Conservation (phyloP, 2,797 vertebrate genomes). For the Sphaeramia orbicularis region DNA sequence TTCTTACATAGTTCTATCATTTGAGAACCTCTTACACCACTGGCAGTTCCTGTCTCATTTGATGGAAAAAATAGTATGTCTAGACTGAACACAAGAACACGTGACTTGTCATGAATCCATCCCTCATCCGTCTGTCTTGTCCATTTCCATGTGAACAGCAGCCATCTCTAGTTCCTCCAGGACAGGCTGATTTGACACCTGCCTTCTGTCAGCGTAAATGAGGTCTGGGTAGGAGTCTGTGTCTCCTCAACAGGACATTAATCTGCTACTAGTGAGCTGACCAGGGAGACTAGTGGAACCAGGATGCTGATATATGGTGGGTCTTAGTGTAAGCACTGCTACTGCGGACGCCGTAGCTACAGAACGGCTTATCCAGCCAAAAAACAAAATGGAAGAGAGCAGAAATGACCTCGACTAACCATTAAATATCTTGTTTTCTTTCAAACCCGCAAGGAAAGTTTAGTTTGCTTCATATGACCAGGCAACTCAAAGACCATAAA, state of each 20-base stretch:
- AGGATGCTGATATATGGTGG: conserved; percentile 68
- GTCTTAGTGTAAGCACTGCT: conserved; percentile 64
- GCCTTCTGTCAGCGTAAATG: conserved; percentile 78
- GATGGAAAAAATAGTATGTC: conserved; percentile 8
- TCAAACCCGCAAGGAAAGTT: conserved; percentile 17
- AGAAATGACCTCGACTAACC: conserved; percentile 9
- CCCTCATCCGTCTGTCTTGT: conserved; percentile 64
- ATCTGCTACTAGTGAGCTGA: conserved; percentile 76
- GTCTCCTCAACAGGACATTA: conserved; percentile 80
- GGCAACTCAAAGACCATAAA: conserved; percentile 23
- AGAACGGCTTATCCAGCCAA: conserved; percentile 57
- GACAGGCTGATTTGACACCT: conserved; percentile 74
- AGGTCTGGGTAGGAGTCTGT: conserved; percentile 67
- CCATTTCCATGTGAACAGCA: conserved; percentile 52
- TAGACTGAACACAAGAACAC: conserved; percentile 16
- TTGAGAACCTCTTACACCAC: conserved; percentile 10
- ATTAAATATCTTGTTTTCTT: conserved; percentile 13
- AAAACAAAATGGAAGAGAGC: conserved; percentile 14
- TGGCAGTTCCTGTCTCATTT: conserved; percentile 15
- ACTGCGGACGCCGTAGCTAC: conserved; percentile 54
- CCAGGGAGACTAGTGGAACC: conserved; percentile 63
- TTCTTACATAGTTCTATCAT: not conserved
- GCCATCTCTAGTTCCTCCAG: conserved; percentile 56
- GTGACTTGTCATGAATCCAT: conserved; percentile 45
- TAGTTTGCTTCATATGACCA: conserved; percentile 11